A percentile compares a stretch with the other conserved stretches of the same genome.
These are phyloP conservation scores for Pangasius djambal DNA, from an alignment of 2,797 vertebrate species.

Conservation along the genomic window DNA sequence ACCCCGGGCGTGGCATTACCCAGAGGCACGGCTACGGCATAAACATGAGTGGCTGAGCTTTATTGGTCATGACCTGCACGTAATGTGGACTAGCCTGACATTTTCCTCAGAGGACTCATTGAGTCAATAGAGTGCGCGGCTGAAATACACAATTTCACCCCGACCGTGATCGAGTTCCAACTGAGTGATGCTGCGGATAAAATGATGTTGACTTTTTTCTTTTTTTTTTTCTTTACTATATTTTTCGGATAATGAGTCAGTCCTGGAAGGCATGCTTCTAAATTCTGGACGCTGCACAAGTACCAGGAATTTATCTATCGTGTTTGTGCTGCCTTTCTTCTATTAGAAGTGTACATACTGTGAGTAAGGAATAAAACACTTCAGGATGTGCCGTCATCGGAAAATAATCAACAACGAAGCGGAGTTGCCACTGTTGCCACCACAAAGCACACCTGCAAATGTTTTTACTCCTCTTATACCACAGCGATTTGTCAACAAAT, in stretches of 20 bases:
- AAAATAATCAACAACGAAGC: background rate
- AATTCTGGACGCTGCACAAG: background rate
- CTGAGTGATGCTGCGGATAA: background rate
- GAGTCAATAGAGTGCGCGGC: constrained; percentile 18
- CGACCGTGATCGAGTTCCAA: background rate
- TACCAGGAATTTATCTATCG: background rate
- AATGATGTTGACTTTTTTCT: no score
- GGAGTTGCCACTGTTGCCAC: no score
- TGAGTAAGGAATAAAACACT: background rate
- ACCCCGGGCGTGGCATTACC: constrained; percentile 32
- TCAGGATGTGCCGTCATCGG: background rate
- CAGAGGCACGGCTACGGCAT: constrained; percentile 31
- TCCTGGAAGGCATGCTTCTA: background rate
- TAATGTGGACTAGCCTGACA: constrained; percentile 38
- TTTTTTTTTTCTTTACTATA: no score
- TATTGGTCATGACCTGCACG: constrained; percentile 49
- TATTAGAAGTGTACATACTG: background rate
- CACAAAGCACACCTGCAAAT: no score
- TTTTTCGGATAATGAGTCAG: background rate
- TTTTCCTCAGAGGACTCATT: constrained; percentile 45
- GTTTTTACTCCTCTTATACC: background rate
- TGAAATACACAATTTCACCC: constrained; percentile 6
- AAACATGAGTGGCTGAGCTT: constrained; percentile 31
- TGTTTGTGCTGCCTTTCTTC: background rate
- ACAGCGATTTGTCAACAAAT: no score